Evolutionary conservation across 2,113 vertebrate species (phyloP).

Genomic region (Clarias batrachus): DNA sequence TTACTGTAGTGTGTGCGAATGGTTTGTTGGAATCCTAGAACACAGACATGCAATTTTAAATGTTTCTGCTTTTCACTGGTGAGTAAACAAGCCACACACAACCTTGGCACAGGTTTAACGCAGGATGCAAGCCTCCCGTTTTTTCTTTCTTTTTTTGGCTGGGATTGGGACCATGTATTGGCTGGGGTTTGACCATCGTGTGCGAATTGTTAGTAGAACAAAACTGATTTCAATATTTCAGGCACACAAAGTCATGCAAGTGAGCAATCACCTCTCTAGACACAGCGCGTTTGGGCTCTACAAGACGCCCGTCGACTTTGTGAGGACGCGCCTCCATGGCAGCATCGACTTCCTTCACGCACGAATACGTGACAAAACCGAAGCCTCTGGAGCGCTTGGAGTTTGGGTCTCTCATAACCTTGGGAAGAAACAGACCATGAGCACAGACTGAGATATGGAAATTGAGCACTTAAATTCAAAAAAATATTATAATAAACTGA

Average conservation of each 20-base stretch:
- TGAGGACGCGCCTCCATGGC: constrained; percentile 90
- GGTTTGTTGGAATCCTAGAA: constrained; percentile 87
- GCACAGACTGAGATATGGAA: background rate
- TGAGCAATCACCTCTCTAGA: constrained; percentile 81
- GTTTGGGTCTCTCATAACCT: constrained; percentile 94
- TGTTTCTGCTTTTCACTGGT: too few relatives aligned
- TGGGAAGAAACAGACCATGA: background rate
- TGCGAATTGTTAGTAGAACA: too few relatives aligned
- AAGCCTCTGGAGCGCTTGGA: constrained; percentile 91
- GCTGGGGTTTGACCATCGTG: too few relatives aligned
- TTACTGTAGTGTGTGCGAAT: constrained; percentile 90
- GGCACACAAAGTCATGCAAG: too few relatives aligned
- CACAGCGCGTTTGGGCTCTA: constrained; percentile 91
- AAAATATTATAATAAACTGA: background rate
- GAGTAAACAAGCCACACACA: too few relatives aligned
- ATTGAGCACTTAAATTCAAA: too few relatives aligned
- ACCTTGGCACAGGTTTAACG: too few relatives aligned
- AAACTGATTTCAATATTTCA: too few relatives aligned
- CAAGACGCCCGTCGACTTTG: constrained; percentile 90
- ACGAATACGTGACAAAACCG: constrained; percentile 89
- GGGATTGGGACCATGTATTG: too few relatives aligned
- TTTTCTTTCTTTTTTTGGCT: too few relatives aligned
- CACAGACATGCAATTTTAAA: background rate
- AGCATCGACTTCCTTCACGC: constrained; percentile 86
- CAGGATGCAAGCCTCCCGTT: too few relatives aligned